These are phyloP conservation scores for Pseudolycoriella hygida DNA, from an alignment of 2,888 invertebrate genomes.

Conservation along the genomic window DNA sequence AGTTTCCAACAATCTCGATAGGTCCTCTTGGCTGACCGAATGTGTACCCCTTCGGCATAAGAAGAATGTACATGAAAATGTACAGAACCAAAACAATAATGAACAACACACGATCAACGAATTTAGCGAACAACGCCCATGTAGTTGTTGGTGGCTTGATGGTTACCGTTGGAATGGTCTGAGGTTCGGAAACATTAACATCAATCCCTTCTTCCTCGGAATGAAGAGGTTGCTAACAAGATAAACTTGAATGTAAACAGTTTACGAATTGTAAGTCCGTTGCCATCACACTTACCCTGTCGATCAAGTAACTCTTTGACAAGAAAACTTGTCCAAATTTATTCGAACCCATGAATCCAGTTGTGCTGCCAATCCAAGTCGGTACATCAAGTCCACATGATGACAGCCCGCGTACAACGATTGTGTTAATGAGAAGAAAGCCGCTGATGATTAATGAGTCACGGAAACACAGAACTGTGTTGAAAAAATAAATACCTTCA, in stretches of 20 bases:
- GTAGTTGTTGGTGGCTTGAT: conserved; percentile 3
- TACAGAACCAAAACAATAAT: conserved; percentile 7
- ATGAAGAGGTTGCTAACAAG: conserved; percentile 4
- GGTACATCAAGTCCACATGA: conserved; percentile 8
- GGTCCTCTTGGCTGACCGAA: not conserved
- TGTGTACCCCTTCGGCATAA: conserved; percentile 7
- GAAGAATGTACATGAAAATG: conserved; percentile 7
- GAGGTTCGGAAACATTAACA: conserved; percentile 7
- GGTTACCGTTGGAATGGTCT: not conserved
- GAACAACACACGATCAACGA: conserved; percentile 10
- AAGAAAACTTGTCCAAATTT: conserved; percentile 11
- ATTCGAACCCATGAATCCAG: conserved; percentile 9
- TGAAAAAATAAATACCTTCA: too few species aligned
- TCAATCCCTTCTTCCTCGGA: conserved; percentile 3
- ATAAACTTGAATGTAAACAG: not conserved
- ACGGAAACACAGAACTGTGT: conserved; percentile 14
- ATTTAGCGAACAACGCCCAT: conserved; percentile 8
- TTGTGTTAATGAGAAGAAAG: conserved; percentile 10
- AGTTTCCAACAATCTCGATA: not conserved
- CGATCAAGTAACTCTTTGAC: conserved; percentile 11
- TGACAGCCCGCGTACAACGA: conserved; percentile 9
- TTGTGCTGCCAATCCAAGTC: conserved; percentile 10
- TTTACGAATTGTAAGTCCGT: too few species aligned
- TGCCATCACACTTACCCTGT: conserved; percentile 7
- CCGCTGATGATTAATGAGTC: conserved; percentile 12